A percentile compares a stretch with the other conserved stretches of the same genome.
These are phyloP conservation scores for Galendromus occidentalis DNA, from an alignment of 1,140 invertebrate genomes.

Conservation along the genomic window DNA sequence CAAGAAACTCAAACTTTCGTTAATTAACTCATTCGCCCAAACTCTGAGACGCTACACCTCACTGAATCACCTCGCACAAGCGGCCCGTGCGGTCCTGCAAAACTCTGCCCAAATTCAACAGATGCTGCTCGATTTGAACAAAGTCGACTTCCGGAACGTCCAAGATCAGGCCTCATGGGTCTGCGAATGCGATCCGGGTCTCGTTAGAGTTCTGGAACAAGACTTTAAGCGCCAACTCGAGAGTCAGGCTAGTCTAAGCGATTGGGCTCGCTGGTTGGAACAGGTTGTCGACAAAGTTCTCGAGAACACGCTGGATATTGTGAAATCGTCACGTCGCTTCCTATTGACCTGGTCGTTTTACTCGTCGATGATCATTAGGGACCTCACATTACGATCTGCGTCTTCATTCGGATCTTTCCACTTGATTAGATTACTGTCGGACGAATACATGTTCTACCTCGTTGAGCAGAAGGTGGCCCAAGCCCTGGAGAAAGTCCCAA, in stretches of 20 bases:
- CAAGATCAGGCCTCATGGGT: slow-evolving; percentile 84
- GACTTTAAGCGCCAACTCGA: slow-evolving; percentile 85
- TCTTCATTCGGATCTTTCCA: slow-evolving; percentile 98
- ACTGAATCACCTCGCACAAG: slow-evolving; percentile 91
- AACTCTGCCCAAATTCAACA: slow-evolving; percentile 86
- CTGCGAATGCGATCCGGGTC: slow-evolving; percentile 70
- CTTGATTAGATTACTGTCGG: slow-evolving; percentile 83
- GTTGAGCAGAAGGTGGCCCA: slow-evolving; percentile 89
- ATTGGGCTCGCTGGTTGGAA: slow-evolving; percentile 94
- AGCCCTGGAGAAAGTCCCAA: slow-evolving; percentile 68
- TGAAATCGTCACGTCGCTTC: slow-evolving; percentile 48
- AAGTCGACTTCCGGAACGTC: slow-evolving; percentile 91
- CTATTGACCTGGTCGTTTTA: slow-evolving; percentile 98
- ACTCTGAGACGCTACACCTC: slow-evolving; percentile 87
- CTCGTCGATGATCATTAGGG: slow-evolving; percentile 87
- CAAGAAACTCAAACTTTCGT: slow-evolving; percentile 45
- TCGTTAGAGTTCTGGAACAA: slow-evolving; percentile 65
- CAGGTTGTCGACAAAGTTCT: slow-evolving; percentile 64
- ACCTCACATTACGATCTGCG: slow-evolving; percentile 80
- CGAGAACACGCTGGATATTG: slow-evolving; percentile 36
- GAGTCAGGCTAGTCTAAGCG: slow-evolving; percentile 76
- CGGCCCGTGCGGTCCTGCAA: slow-evolving; percentile 81
- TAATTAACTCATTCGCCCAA: slow-evolving; percentile 79
- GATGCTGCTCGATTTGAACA: slow-evolving; percentile 90
- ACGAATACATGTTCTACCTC: slow-evolving; percentile 98